Conservation (phyloP, 1,140 invertebrate species). For the Drosophila ambigua region DNA sequence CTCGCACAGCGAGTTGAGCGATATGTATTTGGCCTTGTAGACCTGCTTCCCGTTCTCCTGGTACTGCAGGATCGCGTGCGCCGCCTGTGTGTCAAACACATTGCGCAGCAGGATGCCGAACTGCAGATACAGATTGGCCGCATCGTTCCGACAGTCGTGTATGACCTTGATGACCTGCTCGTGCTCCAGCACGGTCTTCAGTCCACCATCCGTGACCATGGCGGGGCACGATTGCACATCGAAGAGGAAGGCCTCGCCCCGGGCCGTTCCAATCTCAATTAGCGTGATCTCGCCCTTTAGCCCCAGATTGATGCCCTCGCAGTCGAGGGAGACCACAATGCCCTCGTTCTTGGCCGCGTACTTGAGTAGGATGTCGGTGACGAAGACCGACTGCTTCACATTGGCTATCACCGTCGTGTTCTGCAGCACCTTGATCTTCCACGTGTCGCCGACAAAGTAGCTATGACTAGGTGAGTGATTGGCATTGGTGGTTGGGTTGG, state of each 20-base stretch:
- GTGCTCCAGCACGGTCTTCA: constrained; percentile 92
- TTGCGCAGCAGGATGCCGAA: constrained; percentile 93
- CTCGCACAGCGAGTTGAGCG: constrained; percentile 94
- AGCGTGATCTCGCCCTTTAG: constrained; percentile 92
- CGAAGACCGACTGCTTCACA: constrained; percentile 89
- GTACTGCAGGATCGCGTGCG: constrained; percentile 95
- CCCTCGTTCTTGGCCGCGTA: constrained; percentile 86
- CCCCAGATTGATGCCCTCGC: constrained; percentile 95
- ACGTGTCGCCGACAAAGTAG: constrained; percentile 88
- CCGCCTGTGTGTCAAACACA: constrained; percentile 98
- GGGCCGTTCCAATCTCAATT: constrained; percentile 92
- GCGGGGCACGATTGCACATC: constrained; percentile 94
- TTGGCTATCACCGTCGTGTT: constrained; percentile 91
- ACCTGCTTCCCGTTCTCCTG: constrained; percentile 96
- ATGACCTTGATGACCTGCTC: constrained; percentile 95
- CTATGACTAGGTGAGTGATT: constrained; percentile 83
- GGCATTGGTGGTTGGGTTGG: constrained; percentile 40
- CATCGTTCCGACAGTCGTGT: constrained; percentile 97
- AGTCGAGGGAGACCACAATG: constrained; percentile 92
- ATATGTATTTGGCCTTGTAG: constrained; percentile 96
- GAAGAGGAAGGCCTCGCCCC: constrained; percentile 93
- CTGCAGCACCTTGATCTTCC: constrained; percentile 92
- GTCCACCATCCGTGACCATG: constrained; percentile 90
- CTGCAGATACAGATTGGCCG: constrained; percentile 94
- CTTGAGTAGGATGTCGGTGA: constrained; percentile 91